Evolutionary conservation across 2,113 vertebrate genomes (phyloP).

Genomic region (Mus pahari): DNA sequence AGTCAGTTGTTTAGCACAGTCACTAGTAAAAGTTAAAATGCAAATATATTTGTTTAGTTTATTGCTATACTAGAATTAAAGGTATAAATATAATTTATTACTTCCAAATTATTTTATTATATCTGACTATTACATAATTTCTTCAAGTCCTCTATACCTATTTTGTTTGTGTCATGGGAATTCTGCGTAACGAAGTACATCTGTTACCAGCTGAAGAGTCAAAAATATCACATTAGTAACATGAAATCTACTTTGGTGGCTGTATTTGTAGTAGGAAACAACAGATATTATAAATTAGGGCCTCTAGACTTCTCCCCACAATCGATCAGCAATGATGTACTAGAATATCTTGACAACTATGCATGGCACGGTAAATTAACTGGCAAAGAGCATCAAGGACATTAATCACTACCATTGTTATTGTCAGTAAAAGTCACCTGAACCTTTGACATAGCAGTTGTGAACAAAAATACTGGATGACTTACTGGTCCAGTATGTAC

Average conservation of each 20-base stretch:
- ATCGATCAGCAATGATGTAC: background rate
- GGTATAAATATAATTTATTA: background rate
- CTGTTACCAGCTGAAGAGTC: background rate
- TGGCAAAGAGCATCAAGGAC: background rate
- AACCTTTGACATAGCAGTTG: background rate
- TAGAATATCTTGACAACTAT: background rate
- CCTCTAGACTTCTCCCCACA: background rate
- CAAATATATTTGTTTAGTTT: background rate
- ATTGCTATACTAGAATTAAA: background rate
- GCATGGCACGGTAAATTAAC: background rate
- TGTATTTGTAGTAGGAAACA: background rate
- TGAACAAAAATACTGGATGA: background rate
- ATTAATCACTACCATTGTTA: background rate
- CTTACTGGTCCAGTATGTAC: background rate
- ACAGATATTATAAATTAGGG: background rate
- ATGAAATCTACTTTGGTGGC: background rate
- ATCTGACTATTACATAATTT: background rate
- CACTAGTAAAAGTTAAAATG: slow-evolving; percentile 1
- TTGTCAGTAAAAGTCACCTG: background rate
- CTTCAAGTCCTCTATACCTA: slow-evolving; percentile 9
- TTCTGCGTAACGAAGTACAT: background rate
- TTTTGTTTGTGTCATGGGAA: background rate
- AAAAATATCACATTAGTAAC: background rate
- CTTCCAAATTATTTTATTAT: background rate
- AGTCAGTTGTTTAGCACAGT: background rate